Evolutionary conservation across 2,888 invertebrate genomes (phyloP).

Genomic region (Eledona agricola): DNA sequence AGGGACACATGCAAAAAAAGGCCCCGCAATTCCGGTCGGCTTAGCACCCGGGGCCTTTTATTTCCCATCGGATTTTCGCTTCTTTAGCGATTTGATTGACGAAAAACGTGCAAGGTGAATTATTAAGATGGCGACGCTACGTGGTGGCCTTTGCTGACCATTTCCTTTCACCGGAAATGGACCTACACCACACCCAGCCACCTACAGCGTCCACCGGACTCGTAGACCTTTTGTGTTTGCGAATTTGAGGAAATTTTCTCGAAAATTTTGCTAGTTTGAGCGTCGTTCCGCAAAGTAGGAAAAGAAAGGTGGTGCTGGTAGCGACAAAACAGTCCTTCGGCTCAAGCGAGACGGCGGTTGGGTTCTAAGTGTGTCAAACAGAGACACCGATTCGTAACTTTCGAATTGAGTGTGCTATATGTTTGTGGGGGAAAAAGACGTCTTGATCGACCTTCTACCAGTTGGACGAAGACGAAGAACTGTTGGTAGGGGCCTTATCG

Average conservation of each 20-base stretch:
- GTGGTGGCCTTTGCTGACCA: too few relatives aligned
- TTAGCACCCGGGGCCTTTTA: too few relatives aligned
- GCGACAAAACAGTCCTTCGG: constrained; percentile 47
- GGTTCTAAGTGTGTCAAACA: constrained; percentile 33
- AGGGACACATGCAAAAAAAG: constrained; percentile 15
- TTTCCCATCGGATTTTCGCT: too few relatives aligned
- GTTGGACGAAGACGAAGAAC: constrained; percentile 20
- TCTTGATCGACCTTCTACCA: background rate
- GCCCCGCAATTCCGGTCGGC: too few relatives aligned
- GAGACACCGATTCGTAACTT: constrained; percentile 37
- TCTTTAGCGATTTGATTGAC: too few relatives aligned
- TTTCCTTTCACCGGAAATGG: constrained; percentile 11
- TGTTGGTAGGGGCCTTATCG: constrained; percentile 49
- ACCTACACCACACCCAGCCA: constrained; percentile 2
- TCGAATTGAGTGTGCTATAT: constrained; percentile 42
- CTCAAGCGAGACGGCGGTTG: constrained; percentile 33
- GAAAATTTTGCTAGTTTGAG: too few relatives aligned
- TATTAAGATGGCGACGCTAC: too few relatives aligned
- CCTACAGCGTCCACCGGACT: too few relatives aligned
- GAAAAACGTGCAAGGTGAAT: background rate
- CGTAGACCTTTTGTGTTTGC: too few relatives aligned
- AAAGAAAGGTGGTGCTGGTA: constrained; percentile 47
- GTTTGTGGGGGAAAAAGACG: constrained; percentile 29
- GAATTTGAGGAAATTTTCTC: too few relatives aligned
- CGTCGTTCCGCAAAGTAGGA: constrained; percentile 44